Percentiles rank a stretch among this genome's conserved stretches.
Evolutionary conservation across 64 coral and sea anemone genomes (phyloP).

Genomic region (Orbicella faveolata): DNA sequence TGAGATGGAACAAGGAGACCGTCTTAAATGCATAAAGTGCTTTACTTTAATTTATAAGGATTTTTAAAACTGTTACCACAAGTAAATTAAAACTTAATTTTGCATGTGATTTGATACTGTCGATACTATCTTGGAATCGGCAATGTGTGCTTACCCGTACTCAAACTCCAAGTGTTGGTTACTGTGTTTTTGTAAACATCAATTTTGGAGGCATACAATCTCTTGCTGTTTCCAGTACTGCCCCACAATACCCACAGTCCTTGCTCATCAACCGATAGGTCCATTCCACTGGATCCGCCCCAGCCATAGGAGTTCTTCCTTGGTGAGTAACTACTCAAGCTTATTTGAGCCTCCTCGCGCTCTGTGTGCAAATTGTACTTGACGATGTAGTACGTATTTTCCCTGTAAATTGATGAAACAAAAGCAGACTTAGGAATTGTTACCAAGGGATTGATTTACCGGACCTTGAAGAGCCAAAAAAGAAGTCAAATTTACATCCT

Average conservation of each 20-base stretch:
- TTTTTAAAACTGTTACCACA: too few species aligned
- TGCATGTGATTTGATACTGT: too few species aligned
- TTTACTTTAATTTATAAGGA: too few species aligned
- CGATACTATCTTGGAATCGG: too few species aligned
- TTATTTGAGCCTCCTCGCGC: conserved; percentile 14
- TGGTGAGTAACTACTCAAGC: neutral
- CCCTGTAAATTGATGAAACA: conserved; percentile 1
- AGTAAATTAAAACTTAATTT: too few species aligned
- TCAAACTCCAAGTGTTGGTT: neutral
- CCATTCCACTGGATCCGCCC: neutral
- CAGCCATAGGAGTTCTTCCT: neutral
- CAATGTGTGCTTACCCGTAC: neutral
- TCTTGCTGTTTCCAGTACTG: neutral
- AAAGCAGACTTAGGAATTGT: too few species aligned
- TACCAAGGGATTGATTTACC: too few species aligned
- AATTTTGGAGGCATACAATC: conserved; percentile 9
- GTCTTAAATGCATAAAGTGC: too few species aligned
- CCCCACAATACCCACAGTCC: conserved; percentile 42
- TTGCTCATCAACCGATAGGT: conserved; percentile 41
- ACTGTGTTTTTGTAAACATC: conserved; percentile 17
- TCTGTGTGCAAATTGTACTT: conserved; percentile 34
- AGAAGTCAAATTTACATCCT: too few species aligned
- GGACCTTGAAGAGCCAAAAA: too few species aligned
- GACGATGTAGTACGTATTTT: neutral
- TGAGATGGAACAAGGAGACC: too few species aligned